A percentile compares a stretch with the other conserved stretches of the same genome.
Evolutionary conservation across 92 coral and sea anemone species (phyloP).

Genomic region (Porites cylindrica): DNA sequence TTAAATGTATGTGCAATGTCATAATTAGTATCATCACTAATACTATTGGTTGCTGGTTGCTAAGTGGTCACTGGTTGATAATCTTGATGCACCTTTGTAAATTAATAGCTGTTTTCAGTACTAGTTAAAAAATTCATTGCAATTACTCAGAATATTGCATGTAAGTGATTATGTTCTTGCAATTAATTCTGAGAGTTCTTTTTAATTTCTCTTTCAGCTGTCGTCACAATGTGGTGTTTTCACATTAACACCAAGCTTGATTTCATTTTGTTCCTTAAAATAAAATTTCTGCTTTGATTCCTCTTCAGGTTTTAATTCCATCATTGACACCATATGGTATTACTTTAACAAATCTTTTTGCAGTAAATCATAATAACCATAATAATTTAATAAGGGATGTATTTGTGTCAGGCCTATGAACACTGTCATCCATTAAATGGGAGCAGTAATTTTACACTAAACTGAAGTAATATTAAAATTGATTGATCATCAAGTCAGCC

Average conservation of each 20-base stretch:
- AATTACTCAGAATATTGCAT: not conserved
- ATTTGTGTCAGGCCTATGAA: constrained; percentile 30
- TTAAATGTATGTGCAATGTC: no score
- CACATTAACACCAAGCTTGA: constrained; percentile 23
- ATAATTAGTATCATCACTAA: no score
- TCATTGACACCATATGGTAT: constrained; percentile 16
- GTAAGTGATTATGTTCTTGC: constrained; percentile 25
- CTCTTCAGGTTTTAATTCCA: constrained; percentile 19
- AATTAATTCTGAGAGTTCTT: constrained; percentile 28
- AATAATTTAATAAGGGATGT: constrained; percentile 21
- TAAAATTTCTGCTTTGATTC: constrained; percentile 21
- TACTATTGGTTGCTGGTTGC: no score
- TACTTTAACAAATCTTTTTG: constrained; percentile 21
- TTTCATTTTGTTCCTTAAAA: constrained; percentile 7
- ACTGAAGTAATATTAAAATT: constrained; percentile 8
- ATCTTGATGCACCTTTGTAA: no score
- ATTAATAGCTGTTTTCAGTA: no score
- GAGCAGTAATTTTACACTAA: constrained; percentile 15
- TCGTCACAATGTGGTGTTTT: constrained; percentile 21
- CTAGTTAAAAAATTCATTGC: not conserved
- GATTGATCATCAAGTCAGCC: constrained; percentile 16
- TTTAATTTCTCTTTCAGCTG: constrained; percentile 26
- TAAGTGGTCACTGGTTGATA: no score
- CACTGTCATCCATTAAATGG: constrained; percentile 28
- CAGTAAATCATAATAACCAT: constrained; percentile 19